Evolutionary conservation across 2,888 invertebrate species (phyloP), one percentile per base, ranked within the genome.

Genomic region (Myopa tessellatipennis): DNA sequence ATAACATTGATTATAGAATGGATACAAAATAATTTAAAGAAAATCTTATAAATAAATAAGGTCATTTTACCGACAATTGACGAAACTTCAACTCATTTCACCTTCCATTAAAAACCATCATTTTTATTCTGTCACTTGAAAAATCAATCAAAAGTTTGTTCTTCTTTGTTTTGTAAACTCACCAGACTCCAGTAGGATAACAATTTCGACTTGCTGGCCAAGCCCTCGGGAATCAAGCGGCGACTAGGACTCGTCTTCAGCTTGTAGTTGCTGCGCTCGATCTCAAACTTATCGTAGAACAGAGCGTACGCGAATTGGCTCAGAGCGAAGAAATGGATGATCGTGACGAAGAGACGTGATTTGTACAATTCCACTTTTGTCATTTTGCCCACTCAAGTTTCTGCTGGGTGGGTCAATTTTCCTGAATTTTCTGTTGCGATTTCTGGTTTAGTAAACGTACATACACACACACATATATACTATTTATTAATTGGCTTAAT

Each of bases 171-270:
- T 61, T 18, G 0, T 26, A n/a, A 45, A 89, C 90, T 90, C 86
- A 91, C 91, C 89, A 91, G 85, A 82, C 90, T 90, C 91, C 91
- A 91, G 83, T 90, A 90, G 50, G 91, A 90, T 76, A 91, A 85
- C 83, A 88, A 90, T 81, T 90, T 87, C 36, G 88, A 63, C 77
- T 89, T 89, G 69, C 90, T 90, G 38, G 87, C 85, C 69, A 88
- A 85, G 70, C 88, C 87, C 78, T 86, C 86, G 36, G 88, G 88
- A 34, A 89, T 84, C 78, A 91, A 79, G 36, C 83, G 83, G 8
- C 84, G 84, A 74, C 80, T 81, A 18, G 80, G 72, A 14, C 83
- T 85, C 38, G 85, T 85, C 79, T 85, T 84, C 0, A 86, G 79
- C 78, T 88, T 88, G 52, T 84, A 85, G 77, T 45, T 10, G 45